Base-by-base conservation (phyloP, 2,888 invertebrate species). In the Ornithoptera priamus region DNA sequence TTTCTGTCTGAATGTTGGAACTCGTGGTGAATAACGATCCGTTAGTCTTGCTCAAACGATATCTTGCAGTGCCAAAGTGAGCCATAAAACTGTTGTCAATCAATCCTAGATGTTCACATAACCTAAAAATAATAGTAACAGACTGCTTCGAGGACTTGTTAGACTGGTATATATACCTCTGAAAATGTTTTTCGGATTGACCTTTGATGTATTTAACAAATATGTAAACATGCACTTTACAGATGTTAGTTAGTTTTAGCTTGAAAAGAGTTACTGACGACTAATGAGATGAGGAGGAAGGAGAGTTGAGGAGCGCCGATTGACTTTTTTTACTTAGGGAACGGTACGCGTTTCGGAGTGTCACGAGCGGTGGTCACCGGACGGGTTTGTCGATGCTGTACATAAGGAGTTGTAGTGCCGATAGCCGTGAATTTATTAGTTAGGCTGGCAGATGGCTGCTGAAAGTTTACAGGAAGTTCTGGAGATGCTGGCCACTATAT, bases 31-130 rank as follows among this genome's bases (percentile, higher is more conserved):
- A 79, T 81, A 80, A 81, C 81, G 78, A 81, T 81, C 76, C 79
- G 81, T 85, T 85, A 83, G 83, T 87, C 85, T 88, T 90, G 90
- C 89, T 91, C 90, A 90, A 88, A 84, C 81, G 81, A 85, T 82
- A 80, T 85, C 83, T 85, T 82, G 85, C 90, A 88, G 90, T 90
- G 89, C 90, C 92, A 91, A 91, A 90, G 90, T 90, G 87, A 89
- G 91, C 90, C 90, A 86, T 91, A 88, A 89, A 91, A 85, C 87
- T 86, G 88, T 85, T 83, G 81, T 82, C 80, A 76, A 83, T 80
- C 80, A 81, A 7, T 87, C 83, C 82, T 85, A 84, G 86, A 86
- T 89, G 85, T 85, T 88, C 89, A 89, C 86, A 87, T 86, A 88
- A 88, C 85, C 85, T 39, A 85, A 87, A 87, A 89, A 12, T 87